These are phyloP conservation scores for Pipistrellus pygmaeus DNA, from an alignment of 2,797 vertebrate genomes.

Conservation along the genomic window DNA sequence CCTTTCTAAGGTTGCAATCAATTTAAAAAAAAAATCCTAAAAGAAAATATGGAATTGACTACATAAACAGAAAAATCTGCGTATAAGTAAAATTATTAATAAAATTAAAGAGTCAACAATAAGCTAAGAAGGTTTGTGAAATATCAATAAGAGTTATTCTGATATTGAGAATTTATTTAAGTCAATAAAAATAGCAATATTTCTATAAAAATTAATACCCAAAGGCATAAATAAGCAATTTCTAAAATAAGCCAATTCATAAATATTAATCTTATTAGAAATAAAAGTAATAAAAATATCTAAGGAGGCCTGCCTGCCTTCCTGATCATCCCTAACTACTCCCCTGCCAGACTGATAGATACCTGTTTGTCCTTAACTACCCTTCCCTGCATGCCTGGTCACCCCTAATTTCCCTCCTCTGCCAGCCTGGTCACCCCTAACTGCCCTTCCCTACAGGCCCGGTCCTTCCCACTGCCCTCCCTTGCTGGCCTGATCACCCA, in stretches of 20 bases:
- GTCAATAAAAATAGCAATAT: background rate
- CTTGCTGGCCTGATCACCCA: too few relatives aligned
- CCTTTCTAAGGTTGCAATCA: slow-evolving; percentile 31
- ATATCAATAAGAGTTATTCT: slow-evolving; percentile 26
- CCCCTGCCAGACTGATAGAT: too few relatives aligned
- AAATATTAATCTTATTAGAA: background rate
- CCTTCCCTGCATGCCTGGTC: too few relatives aligned
- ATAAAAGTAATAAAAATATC: slow-evolving; percentile 34
- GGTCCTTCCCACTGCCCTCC: too few relatives aligned
- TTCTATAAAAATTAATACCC: slow-evolving; percentile 21
- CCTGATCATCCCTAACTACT: too few relatives aligned
- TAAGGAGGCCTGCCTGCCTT: too few relatives aligned
- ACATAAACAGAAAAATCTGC: background rate
- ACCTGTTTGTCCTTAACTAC: too few relatives aligned
- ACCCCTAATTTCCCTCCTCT: too few relatives aligned
- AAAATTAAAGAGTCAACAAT: slow-evolving; percentile 52
- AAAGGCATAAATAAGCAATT: background rate
- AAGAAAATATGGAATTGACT: slow-evolving; percentile 41
- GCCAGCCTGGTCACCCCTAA: too few relatives aligned
- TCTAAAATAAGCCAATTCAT: slow-evolving; percentile 18
- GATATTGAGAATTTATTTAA: slow-evolving; percentile 21
- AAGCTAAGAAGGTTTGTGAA: slow-evolving; percentile 8
- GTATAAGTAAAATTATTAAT: slow-evolving; percentile 47
- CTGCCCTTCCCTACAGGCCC: too few relatives aligned
- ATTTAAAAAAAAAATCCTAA: slow-evolving; percentile 47